These are phyloP conservation scores for Nycticebus coucang DNA, from an alignment of 2,113 vertebrate genomes.

Conservation along the genomic window DNA sequence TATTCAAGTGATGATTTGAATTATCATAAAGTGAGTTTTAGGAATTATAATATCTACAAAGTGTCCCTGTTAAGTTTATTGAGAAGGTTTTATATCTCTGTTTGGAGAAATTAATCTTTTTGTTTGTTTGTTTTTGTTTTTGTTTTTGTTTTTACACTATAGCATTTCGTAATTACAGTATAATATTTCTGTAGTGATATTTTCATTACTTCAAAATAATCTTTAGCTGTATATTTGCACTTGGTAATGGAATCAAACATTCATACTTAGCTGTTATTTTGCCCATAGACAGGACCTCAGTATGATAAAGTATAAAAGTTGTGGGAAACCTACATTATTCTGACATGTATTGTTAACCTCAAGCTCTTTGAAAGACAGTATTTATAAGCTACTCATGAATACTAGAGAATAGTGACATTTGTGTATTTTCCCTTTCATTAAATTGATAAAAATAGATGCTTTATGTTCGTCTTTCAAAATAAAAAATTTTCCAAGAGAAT, in stretches of 20 bases:
- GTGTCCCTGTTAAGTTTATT: not conserved
- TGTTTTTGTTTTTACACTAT: not conserved
- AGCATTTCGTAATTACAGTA: conserved; percentile 46
- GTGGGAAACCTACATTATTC: conserved; percentile 32
- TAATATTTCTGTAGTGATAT: conserved; percentile 33
- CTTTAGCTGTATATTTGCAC: conserved; percentile 47
- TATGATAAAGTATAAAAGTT: conserved; percentile 2
- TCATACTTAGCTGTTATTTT: conserved; percentile 49
- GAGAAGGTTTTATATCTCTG: not conserved
- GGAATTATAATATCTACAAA: conserved; percentile 32
- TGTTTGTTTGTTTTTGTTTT: too few relatives aligned
- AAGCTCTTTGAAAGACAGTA: not conserved
- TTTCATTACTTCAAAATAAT: conserved; percentile 57
- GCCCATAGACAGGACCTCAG: conserved; percentile 33
- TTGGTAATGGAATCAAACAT: conserved; percentile 40
- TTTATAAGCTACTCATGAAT: not conserved
- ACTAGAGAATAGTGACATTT: not conserved
- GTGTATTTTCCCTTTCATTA: not conserved
- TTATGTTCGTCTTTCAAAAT: conserved; percentile 21
- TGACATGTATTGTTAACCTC: not conserved
- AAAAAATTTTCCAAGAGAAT: not conserved
- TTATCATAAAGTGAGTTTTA: conserved; percentile 61
- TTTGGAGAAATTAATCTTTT: conserved; percentile 39
- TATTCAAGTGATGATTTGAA: conserved; percentile 40
- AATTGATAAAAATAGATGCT: not conserved